These are phyloP conservation scores for Trissonchulus latispiculum DNA, from an alignment of 2,888 invertebrate species.

Conservation along the genomic window DNA sequence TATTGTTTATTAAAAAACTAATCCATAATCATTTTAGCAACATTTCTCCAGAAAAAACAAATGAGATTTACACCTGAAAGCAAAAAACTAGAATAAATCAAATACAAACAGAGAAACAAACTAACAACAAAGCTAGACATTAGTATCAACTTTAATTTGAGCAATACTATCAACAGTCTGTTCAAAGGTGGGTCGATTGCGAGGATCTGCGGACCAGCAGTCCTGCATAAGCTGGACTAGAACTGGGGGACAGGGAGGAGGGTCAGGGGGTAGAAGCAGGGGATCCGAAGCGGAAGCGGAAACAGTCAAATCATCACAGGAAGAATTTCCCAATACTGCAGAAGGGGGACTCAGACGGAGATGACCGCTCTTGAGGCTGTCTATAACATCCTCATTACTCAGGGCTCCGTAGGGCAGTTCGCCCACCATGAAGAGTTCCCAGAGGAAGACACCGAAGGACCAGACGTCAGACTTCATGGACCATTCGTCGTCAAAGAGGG, in stretches of 20 bases:
- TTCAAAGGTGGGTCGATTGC: constrained; percentile 53
- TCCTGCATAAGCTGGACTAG: constrained; percentile 63
- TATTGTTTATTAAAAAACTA: no score
- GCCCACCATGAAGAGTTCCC: constrained; percentile 75
- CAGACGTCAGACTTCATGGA: constrained; percentile 87
- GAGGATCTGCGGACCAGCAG: constrained; percentile 44
- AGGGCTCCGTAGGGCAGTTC: constrained; percentile 67
- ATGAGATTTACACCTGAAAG: no score
- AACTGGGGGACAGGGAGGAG: constrained; percentile 33
- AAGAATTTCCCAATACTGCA: no score
- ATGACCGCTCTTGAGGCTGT: constrained; percentile 25
- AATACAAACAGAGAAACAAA: no score
- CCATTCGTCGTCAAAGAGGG: constrained; percentile 75
- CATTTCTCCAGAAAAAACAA: no score
- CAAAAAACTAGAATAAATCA: no score
- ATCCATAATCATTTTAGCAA: no score
- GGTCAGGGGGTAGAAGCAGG: constrained; percentile 35
- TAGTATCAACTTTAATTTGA: constrained; percentile 1
- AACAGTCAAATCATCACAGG: neutral
- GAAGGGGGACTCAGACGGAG: neutral
- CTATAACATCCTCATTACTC: constrained; percentile 61
- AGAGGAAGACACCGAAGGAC: constrained; percentile 73
- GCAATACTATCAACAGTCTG: constrained; percentile 32
- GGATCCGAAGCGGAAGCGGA: constrained; percentile 20
- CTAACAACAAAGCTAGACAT: no score